Percentiles rank a stretch among this genome's conserved stretches.
These are phyloP conservation scores for Cataglyphis albicans DNA, from an alignment of 2,888 invertebrate genomes.

Conservation along the genomic window DNA sequence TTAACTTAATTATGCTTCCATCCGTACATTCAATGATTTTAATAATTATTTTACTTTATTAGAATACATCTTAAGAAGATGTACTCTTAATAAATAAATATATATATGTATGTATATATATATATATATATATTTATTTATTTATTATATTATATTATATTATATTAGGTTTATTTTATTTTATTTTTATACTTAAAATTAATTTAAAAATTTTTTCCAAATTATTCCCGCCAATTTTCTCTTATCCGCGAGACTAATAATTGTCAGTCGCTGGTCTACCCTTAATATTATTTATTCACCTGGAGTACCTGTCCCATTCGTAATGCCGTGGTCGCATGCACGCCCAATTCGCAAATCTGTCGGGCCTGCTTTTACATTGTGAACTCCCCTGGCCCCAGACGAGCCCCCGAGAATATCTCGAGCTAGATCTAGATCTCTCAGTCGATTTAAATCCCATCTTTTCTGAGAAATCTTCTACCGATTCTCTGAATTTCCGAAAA, in stretches of 20 bases:
- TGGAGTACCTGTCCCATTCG: slow-evolving; percentile 25
- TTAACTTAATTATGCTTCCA: not conserved
- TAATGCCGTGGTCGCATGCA: not conserved
- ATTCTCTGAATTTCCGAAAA: not conserved
- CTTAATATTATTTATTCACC: slow-evolving; percentile 43
- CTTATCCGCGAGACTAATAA: not conserved
- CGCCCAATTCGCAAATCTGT: slow-evolving; percentile 16
- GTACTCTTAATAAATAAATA: not conserved
- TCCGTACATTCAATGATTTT: not conserved
- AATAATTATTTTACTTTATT: slow-evolving; percentile 1
- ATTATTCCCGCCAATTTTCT: not conserved
- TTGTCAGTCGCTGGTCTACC: not conserved
- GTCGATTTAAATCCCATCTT: slow-evolving; percentile 3
- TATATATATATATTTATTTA: too few species aligned
- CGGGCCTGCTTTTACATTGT: slow-evolving; percentile 10
- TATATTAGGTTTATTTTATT: too few species aligned
- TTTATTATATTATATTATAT: too few species aligned
- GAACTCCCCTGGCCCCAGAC: slow-evolving; percentile 7
- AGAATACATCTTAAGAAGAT: not conserved
- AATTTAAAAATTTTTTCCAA: not conserved
- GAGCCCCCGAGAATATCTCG: not conserved
- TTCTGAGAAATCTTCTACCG: not conserved
- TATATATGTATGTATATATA: too few species aligned
- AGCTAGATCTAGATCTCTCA: not conserved
- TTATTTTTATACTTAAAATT: too few species aligned